Conservation (phyloP, 2,113 vertebrate genomes). For the Mastomys natalensis region DNA sequence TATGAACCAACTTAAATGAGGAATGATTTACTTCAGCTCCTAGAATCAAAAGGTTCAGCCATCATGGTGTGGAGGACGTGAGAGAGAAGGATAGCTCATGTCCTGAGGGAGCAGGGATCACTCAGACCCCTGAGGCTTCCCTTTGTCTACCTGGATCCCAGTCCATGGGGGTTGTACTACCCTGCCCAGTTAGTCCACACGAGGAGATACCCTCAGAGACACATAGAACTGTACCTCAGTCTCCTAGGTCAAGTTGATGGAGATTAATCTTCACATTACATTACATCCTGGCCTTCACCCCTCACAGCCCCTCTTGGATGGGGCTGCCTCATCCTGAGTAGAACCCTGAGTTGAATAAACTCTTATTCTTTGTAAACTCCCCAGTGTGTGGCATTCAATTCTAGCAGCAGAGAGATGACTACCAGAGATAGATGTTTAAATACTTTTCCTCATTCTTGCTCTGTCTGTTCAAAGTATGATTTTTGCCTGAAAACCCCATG, state of each 20-base stretch:
- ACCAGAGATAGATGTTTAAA: not conserved
- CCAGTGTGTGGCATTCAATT: not conserved
- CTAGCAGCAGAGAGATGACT: not conserved
- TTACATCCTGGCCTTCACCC: not conserved
- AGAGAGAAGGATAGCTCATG: not conserved
- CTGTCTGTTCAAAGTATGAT: not conserved
- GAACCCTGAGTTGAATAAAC: not conserved
- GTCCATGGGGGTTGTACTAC: not conserved
- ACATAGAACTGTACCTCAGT: not conserved
- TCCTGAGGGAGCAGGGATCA: not conserved
- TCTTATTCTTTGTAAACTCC: not conserved
- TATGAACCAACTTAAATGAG: not conserved
- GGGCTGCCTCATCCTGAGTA: not conserved
- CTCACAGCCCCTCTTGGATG: not conserved
- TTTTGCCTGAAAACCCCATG: not conserved
- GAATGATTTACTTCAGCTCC: not conserved
- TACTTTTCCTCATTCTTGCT: not conserved
- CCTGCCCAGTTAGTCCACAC: not conserved
- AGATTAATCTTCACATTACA: not conserved
- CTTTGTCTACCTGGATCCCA: not conserved
- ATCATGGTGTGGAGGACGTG: not conserved
- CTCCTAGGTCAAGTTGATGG: not conserved
- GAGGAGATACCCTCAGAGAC: not conserved
- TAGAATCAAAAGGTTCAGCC: not conserved
- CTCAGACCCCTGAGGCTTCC: not conserved